These are phyloP conservation scores for Astreopora myriophthalma DNA, from an alignment of 64 coral and sea anemone species.

Conservation along the genomic window DNA sequence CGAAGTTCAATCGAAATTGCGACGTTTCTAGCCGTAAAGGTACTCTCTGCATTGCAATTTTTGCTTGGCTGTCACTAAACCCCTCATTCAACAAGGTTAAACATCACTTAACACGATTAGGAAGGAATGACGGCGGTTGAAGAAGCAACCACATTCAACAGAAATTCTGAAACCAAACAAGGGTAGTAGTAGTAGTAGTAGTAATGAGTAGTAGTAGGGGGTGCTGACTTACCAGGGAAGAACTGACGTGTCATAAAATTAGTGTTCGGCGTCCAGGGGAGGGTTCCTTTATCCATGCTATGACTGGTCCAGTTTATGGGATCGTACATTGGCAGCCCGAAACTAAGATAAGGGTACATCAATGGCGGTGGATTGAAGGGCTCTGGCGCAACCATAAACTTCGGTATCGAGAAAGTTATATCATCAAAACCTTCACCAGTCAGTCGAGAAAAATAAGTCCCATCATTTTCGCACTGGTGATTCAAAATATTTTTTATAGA, in stretches of 20 bases:
- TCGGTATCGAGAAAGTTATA: neutral
- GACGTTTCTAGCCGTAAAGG: no score
- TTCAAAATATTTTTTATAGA: constrained; percentile 26
- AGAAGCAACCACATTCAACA: neutral
- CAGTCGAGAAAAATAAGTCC: neutral
- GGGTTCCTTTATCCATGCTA: neutral
- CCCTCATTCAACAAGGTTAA: constrained; percentile 7
- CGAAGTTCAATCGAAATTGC: no score
- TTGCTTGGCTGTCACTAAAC: neutral
- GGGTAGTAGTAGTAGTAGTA: no score
- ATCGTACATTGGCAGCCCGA: neutral
- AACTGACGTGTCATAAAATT: neutral
- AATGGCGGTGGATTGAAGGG: neutral
- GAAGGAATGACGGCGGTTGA: neutral
- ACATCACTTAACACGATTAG: constrained; percentile 25
- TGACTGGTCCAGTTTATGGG: neutral
- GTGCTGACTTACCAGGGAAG: neutral
- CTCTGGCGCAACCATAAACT: neutral
- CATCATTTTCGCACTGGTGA: neutral
- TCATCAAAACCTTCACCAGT: neutral
- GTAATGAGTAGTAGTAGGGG: no score
- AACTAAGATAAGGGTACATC: neutral
- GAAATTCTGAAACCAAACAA: neutral
- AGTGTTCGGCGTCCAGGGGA: neutral
- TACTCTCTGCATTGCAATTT: no score